Percentiles rank a stretch among this genome's conserved stretches.
Conservation (phyloP, 2,888 invertebrate species). For the Acanthosepion pharaonis region DNA sequence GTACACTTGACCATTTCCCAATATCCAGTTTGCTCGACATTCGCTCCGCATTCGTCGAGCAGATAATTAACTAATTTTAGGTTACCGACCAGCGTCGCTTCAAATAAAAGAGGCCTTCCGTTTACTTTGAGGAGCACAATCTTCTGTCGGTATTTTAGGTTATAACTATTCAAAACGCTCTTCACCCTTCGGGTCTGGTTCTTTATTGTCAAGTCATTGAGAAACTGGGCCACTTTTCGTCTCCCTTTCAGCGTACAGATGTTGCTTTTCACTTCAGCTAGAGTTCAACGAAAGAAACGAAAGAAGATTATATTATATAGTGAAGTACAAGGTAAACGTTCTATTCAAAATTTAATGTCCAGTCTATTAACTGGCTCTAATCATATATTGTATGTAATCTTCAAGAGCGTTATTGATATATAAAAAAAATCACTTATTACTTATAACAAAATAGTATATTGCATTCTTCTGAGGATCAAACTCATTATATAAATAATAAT, state of each 20-base stretch:
- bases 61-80: not conserved
- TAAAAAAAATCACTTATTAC: no score
- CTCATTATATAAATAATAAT: no score
- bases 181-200: not conserved
- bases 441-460: no score
- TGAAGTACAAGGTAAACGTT: no score
- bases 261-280: not conserved
- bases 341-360: no score
- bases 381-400: no score
- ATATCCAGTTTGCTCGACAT: not conserved
- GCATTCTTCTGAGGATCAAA: no score
- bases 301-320: not conserved
- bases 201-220: not conserved
- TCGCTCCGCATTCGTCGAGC: constrained; percentile 24
- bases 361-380: no score
- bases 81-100: not conserved
- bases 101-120: not conserved
- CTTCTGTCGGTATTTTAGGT: not conserved
- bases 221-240: not conserved
- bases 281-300: not conserved
- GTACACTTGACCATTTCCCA: not conserved
- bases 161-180: not conserved
- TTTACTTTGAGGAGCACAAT: not conserved
- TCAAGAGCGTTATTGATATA: no score
- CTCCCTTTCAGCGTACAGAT: not conserved